Evolutionary conservation across 1,140 invertebrate genomes (phyloP).

Genomic region (Drosophila saltans): DNA sequence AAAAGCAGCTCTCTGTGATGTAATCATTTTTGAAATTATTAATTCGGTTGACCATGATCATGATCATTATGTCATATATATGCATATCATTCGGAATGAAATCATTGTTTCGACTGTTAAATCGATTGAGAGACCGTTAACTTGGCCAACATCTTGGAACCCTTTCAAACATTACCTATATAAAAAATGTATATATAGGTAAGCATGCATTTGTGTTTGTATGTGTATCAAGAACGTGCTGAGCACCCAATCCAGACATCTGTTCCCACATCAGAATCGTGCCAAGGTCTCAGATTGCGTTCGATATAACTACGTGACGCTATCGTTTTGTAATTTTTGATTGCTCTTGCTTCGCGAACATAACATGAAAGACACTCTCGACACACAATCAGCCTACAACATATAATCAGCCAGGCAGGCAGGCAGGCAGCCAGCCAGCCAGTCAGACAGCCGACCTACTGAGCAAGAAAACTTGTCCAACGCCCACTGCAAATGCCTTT

Average conservation of each 20-base stretch:
- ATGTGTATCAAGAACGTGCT: not conserved
- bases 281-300: constrained; percentile 76
- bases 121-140: not conserved
- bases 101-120: not conserved
- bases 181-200: not conserved
- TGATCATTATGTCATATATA: not conserved
- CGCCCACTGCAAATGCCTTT: constrained; percentile 39
- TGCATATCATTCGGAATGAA: not conserved
- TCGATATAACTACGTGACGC: constrained; percentile 73
- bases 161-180: not conserved
- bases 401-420: not conserved
- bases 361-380: constrained; percentile 22
- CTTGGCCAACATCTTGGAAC: not conserved
- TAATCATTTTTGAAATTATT: not conserved
- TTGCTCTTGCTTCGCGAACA: constrained; percentile 49
- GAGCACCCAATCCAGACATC: constrained; percentile 47
- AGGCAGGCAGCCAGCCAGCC: not conserved
- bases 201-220: not conserved
- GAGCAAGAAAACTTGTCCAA: constrained; percentile 51
- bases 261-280: constrained; percentile 68
- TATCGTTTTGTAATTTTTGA: constrained; percentile 63
- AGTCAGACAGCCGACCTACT: constrained; percentile 41
- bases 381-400: constrained; percentile 54
- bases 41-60: not conserved
- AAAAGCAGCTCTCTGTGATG: not conserved